Evolutionary conservation across 2,113 vertebrate genomes (phyloP), one percentile per base, ranked within the genome.

Genomic region (Clinocottus analis): DNA sequence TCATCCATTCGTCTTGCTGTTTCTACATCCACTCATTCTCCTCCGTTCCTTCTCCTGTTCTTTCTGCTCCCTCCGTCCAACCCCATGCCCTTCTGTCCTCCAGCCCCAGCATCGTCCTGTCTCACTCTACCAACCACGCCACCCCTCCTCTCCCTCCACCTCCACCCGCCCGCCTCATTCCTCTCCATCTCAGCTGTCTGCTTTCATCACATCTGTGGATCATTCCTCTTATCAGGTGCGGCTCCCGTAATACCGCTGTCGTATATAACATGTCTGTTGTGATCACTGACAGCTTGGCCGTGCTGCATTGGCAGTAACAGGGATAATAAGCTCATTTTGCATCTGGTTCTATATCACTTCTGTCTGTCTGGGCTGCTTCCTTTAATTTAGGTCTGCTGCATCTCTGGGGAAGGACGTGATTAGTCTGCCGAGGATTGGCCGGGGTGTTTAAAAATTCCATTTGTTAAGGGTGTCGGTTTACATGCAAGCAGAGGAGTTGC

Each of bases 311-410:
- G 89, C 87, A 85, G 85, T 66, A 85, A 87, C 85, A 53, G 59
- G 77, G 85, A 89, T 92, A 93, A 93, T 86, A 90, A 92, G 89
- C 89, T 90, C 83, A 83, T 92, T 92, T 79, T 74, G 86, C 75
- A 90, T 86, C 79, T 41, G 61, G 9, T 77, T 77, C 70, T 12
- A 49, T 85, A 85, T 93, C 88, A 87, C 82, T 89, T 82, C 66
- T 82, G 75, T 82, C 82, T 68, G 71, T 86, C 84, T 75, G 61
- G 60, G 39, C 77, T 80, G 88, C 77, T 90, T 92, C 87, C 89
- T 88, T 82, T 93, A 85, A 92, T 92, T 92, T 87, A 87, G 77
- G 53, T 78, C 63, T 41, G 59, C 76, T 27, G 49, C 67, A 23
- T 90, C 91, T 84, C 86, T 25, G 74, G 85, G 88, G 89, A 85